Evolutionary conservation across 2,797 vertebrate species (phyloP).

Genomic region (Syngnathus acus): DNA sequence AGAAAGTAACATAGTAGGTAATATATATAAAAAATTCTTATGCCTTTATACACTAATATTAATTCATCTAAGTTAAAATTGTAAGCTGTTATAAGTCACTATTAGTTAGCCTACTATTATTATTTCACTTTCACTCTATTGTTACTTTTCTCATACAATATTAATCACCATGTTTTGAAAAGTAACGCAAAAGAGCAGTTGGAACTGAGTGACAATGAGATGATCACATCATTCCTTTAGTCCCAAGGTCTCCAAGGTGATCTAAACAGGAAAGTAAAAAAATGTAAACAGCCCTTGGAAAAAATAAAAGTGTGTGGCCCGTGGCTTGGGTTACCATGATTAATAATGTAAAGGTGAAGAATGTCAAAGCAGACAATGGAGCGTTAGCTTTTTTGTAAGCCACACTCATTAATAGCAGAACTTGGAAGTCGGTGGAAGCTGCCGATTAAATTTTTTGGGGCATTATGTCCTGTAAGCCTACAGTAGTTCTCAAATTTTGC

Average conservation of each 20-base stretch:
- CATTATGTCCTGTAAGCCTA: too few species aligned
- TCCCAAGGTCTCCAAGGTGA: not conserved
- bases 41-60: too few species aligned
- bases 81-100: not conserved
- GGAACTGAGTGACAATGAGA: not conserved
- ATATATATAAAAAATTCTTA: too few species aligned
- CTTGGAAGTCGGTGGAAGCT: too few species aligned
- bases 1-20: not conserved
- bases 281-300: not conserved
- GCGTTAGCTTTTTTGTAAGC: too few species aligned
- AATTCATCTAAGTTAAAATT: too few species aligned
- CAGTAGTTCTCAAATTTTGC: too few species aligned
- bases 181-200: slow-evolving; percentile 5
- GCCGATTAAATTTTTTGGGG: too few species aligned
- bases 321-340: not conserved
- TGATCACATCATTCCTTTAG: not conserved
- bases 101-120: too few species aligned
- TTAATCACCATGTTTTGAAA: slow-evolving; percentile 5
- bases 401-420: too few species aligned
- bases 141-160: not conserved
- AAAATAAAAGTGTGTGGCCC: not conserved
- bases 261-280: not conserved
- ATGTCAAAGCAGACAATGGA: not conserved
- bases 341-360: not conserved
- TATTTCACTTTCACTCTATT: not conserved